Percentiles rank a stretch among this genome's conserved stretches.
Evolutionary conservation across 2,888 invertebrate genomes (phyloP).

Genomic region (Mythimna loreyi): DNA sequence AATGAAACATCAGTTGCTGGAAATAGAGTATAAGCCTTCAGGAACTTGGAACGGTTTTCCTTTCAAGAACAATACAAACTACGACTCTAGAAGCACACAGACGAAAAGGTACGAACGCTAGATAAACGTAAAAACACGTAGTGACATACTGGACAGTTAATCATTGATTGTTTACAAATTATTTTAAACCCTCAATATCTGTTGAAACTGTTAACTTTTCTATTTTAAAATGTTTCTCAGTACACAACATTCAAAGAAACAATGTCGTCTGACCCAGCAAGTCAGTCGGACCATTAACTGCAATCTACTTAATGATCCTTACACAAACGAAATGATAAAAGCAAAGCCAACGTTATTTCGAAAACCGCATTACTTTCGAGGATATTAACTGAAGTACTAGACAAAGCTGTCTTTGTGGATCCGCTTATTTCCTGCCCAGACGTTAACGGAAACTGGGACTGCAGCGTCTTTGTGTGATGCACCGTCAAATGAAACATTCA

Average conservation of each 20-base stretch:
- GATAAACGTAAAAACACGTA: constrained; percentile 1
- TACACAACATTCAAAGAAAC: constrained; percentile 32
- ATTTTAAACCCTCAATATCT: constrained; percentile 13
- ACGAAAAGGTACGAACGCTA: background rate
- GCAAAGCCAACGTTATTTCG: constrained; percentile 48
- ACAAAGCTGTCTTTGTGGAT: constrained; percentile 81
- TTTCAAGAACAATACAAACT: background rate
- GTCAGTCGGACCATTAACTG: constrained; percentile 47
- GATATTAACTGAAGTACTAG: constrained; percentile 67
- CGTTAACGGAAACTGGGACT: constrained; percentile 79
- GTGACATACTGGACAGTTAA: constrained; percentile 1
- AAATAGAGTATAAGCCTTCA: background rate
- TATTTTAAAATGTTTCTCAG: constrained; percentile 31
- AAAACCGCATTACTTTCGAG: constrained; percentile 63
- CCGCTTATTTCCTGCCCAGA: constrained; percentile 87
- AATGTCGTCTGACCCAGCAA: constrained; percentile 40
- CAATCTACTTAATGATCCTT: constrained; percentile 54
- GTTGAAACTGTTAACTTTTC: constrained; percentile 14
- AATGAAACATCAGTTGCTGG: constrained; percentile 8
- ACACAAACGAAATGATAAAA: constrained; percentile 44
- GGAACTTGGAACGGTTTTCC: background rate
- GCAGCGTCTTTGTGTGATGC: constrained; percentile 72
- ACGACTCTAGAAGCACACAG: background rate
- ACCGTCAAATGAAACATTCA: constrained; percentile 63
- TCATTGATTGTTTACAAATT: constrained; percentile 9